A percentile compares a stretch with the other conserved stretches of the same genome.
phyloP scores from a whole-genome alignment of 2,797 vertebrate genomes.

The Natrix natrix region DNA sequence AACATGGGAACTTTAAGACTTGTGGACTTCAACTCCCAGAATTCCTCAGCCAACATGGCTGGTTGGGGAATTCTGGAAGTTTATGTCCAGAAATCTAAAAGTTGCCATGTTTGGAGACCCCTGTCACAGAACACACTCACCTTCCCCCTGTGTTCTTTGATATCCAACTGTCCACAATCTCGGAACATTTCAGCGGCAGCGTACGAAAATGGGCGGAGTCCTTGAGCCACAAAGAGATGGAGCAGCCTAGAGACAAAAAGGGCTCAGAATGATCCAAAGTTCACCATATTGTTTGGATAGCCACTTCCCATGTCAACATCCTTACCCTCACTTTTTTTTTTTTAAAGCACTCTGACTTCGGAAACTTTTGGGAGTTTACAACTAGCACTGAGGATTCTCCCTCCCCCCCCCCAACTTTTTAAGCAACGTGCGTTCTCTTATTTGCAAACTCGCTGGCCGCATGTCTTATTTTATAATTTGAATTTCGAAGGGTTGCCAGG shows the following conservation, averaged over 20 bases:
- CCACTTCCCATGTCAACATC: neutral
- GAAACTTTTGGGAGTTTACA: neutral
- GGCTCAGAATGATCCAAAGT: neutral
- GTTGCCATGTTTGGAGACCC: neutral
- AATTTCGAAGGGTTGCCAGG: neutral
- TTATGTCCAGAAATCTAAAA: no score
- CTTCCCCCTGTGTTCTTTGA: conserved; percentile 90
- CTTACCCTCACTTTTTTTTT: neutral
- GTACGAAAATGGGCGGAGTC: conserved; percentile 79
- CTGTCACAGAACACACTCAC: conserved; percentile 58
- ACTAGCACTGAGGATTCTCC: neutral
- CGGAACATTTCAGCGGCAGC: conserved; percentile 82
- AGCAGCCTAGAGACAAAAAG: conserved; percentile 74
- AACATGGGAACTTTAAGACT: no score
- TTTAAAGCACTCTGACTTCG: neutral
- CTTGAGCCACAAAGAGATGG: conserved; percentile 87
- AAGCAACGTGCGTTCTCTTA: neutral
- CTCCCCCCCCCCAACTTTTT: neutral
- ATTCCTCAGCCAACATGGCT: no score
- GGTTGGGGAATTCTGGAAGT: no score
- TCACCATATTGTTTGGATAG: neutral
- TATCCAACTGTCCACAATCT: conserved; percentile 76
- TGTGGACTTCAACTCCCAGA: no score
- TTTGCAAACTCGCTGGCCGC: neutral
- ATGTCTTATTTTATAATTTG: neutral